These are phyloP conservation scores for Halisarca cf. caerulea DNA, from an alignment of 37 sponge, comb jelly and placozoan genomes.

Conservation along the genomic window DNA sequence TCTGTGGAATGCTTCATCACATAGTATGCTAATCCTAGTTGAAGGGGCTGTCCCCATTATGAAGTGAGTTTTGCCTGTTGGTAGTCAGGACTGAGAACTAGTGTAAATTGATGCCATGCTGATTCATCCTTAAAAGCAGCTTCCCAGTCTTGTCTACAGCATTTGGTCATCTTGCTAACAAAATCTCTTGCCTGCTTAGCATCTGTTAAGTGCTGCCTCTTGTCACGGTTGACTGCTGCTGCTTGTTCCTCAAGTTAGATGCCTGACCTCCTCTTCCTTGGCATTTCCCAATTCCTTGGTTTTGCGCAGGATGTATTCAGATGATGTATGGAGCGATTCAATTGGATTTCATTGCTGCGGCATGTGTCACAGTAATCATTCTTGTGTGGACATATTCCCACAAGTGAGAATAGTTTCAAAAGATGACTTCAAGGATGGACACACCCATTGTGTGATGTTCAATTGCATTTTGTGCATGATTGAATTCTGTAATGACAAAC, in stretches of 20 bases:
- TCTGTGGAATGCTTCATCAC: conserved; percentile 31
- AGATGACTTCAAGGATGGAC: conserved; percentile 24
- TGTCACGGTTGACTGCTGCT: background rate
- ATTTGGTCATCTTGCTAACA: background rate
- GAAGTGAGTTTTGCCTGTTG: conserved; percentile 44
- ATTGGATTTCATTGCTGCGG: background rate
- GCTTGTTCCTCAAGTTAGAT: conserved; percentile 2
- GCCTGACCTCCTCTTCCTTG: background rate
- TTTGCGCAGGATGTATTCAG: too few relatives aligned
- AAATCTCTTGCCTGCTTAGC: conserved; percentile 12
- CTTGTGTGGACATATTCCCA: conserved; percentile 10
- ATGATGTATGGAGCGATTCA: background rate
- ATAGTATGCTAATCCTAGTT: conserved; percentile 47
- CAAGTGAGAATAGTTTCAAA: conserved; percentile 19
- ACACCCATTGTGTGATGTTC: background rate
- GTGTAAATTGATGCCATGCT: background rate
- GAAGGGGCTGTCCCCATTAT: conserved; percentile 34
- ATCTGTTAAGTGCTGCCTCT: conserved; percentile 8
- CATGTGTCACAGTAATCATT: conserved; percentile 59
- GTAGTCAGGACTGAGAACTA: conserved; percentile 34
- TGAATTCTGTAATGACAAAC: conserved; percentile 2
- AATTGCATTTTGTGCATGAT: conserved; percentile 36
- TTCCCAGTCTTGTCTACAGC: conserved; percentile 33
- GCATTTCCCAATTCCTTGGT: conserved; percentile 39
- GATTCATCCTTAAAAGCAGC: background rate